A percentile compares a stretch with the other conserved stretches of the same genome.
phyloP scores from a whole-genome alignment of 1,140 invertebrate species.

The Drosophila asahinai region DNA sequence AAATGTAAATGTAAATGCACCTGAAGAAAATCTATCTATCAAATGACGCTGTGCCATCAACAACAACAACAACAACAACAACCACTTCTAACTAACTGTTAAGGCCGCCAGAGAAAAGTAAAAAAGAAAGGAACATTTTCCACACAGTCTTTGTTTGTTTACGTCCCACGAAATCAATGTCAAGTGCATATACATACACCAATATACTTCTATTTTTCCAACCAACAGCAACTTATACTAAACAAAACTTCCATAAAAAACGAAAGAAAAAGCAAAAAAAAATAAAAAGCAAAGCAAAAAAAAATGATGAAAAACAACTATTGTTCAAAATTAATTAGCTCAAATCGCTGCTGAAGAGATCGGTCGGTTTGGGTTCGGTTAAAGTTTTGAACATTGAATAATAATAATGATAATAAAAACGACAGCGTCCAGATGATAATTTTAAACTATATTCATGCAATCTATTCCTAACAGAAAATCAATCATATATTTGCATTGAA shows the following conservation, averaged over 20 bases:
- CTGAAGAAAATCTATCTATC: constrained; percentile 80
- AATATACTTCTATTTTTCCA: constrained; percentile 77
- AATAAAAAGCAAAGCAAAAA: constrained; percentile 21
- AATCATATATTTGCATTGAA: constrained; percentile 70
- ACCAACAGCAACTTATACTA: constrained; percentile 45
- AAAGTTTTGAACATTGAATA: constrained; percentile 35
- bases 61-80: constrained; percentile 19
- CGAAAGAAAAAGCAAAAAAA: constrained; percentile 21
- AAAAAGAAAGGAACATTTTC: constrained; percentile 34
- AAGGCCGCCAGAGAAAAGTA: constrained; percentile 35
- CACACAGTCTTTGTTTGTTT: constrained; percentile 55
- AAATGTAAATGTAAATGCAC: constrained; percentile 81
- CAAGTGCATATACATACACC: constrained; percentile 53
- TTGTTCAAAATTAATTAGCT: constrained; percentile 25
- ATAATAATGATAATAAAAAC: constrained; percentile 19
- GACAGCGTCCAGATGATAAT: constrained; percentile 65
- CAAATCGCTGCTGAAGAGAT: constrained; percentile 13
- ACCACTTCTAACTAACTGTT: constrained; percentile 54
- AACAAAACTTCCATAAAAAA: constrained; percentile 52
- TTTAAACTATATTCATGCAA: constrained; percentile 58
- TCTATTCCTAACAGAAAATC: constrained; percentile 70
- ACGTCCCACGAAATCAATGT: constrained; percentile 71
- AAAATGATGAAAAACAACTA: constrained; percentile 16
- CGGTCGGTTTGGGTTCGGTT: constrained; percentile 31
- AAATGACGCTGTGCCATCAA: constrained; percentile 79